Evolutionary conservation across 2,113 vertebrate genomes (phyloP), one percentile per base, ranked within the genome.

Genomic region (Promerops cafer): DNA sequence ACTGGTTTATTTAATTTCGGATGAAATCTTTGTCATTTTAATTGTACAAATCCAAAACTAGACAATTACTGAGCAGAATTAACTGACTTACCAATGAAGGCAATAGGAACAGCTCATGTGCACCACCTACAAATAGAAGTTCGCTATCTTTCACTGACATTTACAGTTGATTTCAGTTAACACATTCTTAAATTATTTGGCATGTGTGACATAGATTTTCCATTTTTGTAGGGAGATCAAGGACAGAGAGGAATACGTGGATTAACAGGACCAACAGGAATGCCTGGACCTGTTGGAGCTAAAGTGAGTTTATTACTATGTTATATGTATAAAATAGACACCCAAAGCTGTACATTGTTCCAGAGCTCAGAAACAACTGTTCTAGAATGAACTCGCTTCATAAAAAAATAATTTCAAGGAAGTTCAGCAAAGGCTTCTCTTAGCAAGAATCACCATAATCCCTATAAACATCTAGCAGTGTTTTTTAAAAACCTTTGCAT

Each of bases 241-340:
- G 99, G 99, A 83, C 97, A 98, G 83, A 98, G 98, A 94, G 99
- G 99, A 63, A 97, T 98, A 87, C 98, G 98, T 94, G 99, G 99
- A 56, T 97, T 99, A 94, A 97, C 98, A 92, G 99, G 99, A 76
- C 98, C 98, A 90, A 92, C 97, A 66, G 99, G 99, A 68, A 90
- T 98, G 39, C 87, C 98, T 91, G 99, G 99, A 89, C 98, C 98
- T 37, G 97, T 98, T 57, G 99, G 99, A 77, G 93, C 99, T 97
- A 99, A 99, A 97, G 99, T 99, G 96, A 88, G 95, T 93, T 87
- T 63, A 57, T 28, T 61, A 65, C 31, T 70, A 37, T 1, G 0
- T 30, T 83, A n/a, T 14, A 18, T 17, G 16, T 72, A 11, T 60
- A 78, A 80, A 76, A 64, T 24, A 92, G 14, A 9, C 49, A 23